Evolutionary conservation across 2,113 vertebrate genomes (phyloP).

Genomic region (Erythrocercus mccallii): DNA sequence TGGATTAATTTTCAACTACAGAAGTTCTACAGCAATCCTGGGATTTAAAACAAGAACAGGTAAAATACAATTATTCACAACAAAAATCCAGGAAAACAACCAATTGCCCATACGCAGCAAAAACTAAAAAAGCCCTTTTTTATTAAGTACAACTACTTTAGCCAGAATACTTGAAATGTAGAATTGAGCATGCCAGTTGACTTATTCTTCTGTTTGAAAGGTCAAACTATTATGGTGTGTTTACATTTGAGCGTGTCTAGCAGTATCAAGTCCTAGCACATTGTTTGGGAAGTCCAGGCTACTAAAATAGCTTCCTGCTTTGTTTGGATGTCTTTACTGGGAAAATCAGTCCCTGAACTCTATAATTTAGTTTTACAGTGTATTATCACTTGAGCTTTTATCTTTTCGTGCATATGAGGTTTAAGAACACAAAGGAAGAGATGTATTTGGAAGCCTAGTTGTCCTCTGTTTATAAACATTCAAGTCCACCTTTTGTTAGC

Average conservation of each 20-base stretch:
- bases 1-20: background rate
- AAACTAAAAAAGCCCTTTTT: background rate
- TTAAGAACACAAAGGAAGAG: background rate
- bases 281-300: background rate
- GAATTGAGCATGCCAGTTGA: background rate
- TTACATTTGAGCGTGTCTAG: background rate
- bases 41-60: background rate
- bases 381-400: background rate
- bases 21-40: background rate
- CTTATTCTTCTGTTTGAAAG: background rate
- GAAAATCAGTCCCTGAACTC: background rate
- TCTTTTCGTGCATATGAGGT: background rate
- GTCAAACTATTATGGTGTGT: background rate
- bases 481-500: background rate
- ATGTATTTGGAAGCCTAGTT: background rate
- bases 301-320: background rate
- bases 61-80: background rate
- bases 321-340: background rate
- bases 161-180: background rate
- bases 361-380: background rate
- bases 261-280: background rate
- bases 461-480: background rate
- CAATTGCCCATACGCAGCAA: background rate
- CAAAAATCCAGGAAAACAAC: background rate
- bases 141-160: background rate